Base-by-base conservation (phyloP, 2,113 vertebrate species). In the Catagonus wagneri region DNA sequence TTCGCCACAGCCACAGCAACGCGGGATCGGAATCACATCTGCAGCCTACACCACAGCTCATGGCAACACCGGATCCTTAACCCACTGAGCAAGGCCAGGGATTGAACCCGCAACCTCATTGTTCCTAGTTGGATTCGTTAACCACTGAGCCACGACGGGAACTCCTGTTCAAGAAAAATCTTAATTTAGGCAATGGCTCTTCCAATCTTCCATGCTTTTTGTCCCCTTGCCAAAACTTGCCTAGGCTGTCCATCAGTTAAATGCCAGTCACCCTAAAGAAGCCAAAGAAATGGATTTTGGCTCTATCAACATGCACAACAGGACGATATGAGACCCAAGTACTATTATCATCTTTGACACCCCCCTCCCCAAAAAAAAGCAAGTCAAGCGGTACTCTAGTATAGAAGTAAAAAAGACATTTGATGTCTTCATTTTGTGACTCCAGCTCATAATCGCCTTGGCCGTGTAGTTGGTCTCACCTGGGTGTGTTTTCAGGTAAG, bases 401-500 rank as follows among this genome's bases (percentile, higher is more conserved):
- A 11, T 34, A 84, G 95, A 90, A 91, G 91, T 97, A 96, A 96
- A 97, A 97, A 93, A 96, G 95, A 92, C 93, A 23, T 32, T 54
- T 44, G 60, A 61, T 92, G 75, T 89, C 92, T 95, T 93, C 54
- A 54, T 91, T 83, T 83, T 75, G 68, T 69, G 76, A 34, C 58
- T 34, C 39, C 14, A 81, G 66, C 83, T 52, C 56, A 25, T 56
- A 44, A 39, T 78, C n/a, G 39, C 17, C 80, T 63, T 36, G 19
- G 44, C 27, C 11, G 0, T 32, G 39, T 8, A 19, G 39, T 3
- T 5, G 56, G 32, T 89, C 66, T 78, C 34, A 20, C 68, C 72
- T 29, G 16, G 44, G n/a, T 74, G n/a, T 75, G 32, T 22, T 63
- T 96, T 69, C 27, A 54, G 60, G 13, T 20, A 58, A 52, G 23